A percentile compares a stretch with the other conserved stretches of the same genome.
Evolutionary conservation across 2,113 vertebrate species (phyloP).

Genomic region (Amblyornis subalaris): DNA sequence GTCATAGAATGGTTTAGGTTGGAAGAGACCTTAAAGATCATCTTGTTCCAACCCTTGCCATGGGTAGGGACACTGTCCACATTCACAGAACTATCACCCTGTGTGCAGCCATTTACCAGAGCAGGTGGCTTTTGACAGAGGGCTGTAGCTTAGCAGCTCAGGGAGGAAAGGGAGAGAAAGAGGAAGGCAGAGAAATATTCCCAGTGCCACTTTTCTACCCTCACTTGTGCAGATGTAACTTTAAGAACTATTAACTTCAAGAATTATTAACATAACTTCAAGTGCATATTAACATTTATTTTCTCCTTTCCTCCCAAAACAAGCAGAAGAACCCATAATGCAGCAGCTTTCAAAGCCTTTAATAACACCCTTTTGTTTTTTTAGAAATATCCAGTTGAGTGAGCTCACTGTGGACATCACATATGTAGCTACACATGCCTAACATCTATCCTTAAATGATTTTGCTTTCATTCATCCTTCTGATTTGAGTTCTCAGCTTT

Average conservation of each 20-base stretch:
- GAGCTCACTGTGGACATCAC: background rate
- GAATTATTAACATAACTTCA: background rate
- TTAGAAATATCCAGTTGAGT: background rate
- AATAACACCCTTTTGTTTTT: background rate
- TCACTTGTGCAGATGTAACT: accelerated
- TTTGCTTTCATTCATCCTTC: background rate
- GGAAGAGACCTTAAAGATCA: accelerated
- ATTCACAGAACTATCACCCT: accelerated
- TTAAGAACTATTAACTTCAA: background rate
- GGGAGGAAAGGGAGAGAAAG: background rate
- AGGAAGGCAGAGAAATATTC: background rate
- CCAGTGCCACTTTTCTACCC: no score
- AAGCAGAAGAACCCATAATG: accelerated
- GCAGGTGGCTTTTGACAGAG: background rate
- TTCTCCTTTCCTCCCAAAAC: background rate
- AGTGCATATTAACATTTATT: accelerated
- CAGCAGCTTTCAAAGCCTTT: background rate
- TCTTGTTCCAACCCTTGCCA: accelerated
- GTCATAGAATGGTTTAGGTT: accelerated
- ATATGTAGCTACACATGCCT: accelerated
- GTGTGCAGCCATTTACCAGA: background rate
- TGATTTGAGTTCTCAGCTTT: no score
- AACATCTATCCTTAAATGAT: background rate
- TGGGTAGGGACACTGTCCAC: background rate
- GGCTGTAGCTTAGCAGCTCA: background rate